Base-by-base conservation (phyloP, 2,113 vertebrate genomes). In the Alexandromys fortis region DNA sequence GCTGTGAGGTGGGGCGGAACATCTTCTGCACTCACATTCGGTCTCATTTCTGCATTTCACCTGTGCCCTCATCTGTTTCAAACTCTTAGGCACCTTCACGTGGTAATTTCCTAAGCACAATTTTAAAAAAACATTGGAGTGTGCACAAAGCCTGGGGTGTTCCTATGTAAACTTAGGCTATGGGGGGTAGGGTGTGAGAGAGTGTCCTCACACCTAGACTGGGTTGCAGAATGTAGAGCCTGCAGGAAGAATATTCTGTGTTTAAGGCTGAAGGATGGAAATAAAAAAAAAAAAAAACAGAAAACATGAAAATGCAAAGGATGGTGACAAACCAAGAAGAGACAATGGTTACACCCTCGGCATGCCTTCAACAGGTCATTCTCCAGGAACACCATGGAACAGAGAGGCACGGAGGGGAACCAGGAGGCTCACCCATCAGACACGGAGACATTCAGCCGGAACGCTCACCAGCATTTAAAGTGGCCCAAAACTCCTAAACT, bases 201-300 rank as follows among this genome's bases (percentile, higher is more conserved):
- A 30, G 21, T 55, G 13, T 11, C 26, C 30, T 9, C 70, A 38
- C 45, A 38, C 21, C 49, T 22, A 35, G n/a, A 4, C 47, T 42
- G 14, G 85, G 75, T 91, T 92, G 97, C 95, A 94, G 97, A 93
- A 97, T 91, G 94, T 97, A 70, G 30, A 94, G 96, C 91, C 79
- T 95, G 49, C 65, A 89, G 96, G 96, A 96, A 97, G 96, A 97
- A 78, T 96, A 94, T 97, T 98, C 87, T 95, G 10, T 96, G 85
- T 94, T 98, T 98, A 98, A 98, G 98, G 98, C 98, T 98, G 97
- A 98, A 97, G 93, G 96, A 98, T 94, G 94, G 96, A 98, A 98
- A 97, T 96, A 65, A 82, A 95, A 67, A 42, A 42, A 95, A 67
- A 42, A 42, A 42, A 42, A 94, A 96, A 96, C 94, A 95, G 93